These are phyloP conservation scores for Zaprionus taronus DNA, from an alignment of 1,140 invertebrate species.

Conservation along the genomic window DNA sequence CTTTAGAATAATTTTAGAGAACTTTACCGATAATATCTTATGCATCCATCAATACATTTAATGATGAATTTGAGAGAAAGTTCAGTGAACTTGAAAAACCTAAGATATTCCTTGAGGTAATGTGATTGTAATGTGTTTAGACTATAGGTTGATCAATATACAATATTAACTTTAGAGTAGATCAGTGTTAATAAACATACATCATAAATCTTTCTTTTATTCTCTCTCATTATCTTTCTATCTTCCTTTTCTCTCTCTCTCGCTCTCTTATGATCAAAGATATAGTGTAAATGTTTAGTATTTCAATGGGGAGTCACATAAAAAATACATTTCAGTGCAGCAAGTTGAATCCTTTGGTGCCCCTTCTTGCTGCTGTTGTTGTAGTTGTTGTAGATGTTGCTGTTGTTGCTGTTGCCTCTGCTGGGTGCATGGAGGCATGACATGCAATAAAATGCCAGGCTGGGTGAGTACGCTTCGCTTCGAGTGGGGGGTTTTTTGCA, in stretches of 20 bases:
- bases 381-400: background rate
- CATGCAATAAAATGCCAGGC: conserved; percentile 62
- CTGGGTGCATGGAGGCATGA: conserved; percentile 43
- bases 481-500: conserved; percentile 2
- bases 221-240: background rate
- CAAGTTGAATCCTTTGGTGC: conserved; percentile 10
- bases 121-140: too few species aligned
- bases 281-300: background rate
- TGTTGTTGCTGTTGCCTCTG: background rate
- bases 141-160: too few species aligned
- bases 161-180: too few species aligned
- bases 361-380: conserved; percentile 5
- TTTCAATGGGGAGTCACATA: background rate
- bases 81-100: too few species aligned
- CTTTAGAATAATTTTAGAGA: too few species aligned
- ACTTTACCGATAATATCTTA: too few species aligned
- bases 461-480: background rate
- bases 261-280: background rate
- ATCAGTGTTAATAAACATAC: background rate
- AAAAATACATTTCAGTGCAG: conserved; percentile 19
- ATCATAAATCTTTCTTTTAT: background rate
- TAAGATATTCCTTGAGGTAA: too few species aligned
- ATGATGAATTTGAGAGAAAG: too few species aligned
- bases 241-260: background rate
- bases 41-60: too few species aligned